A percentile compares a stretch with the other conserved stretches of the same genome.
Evolutionary conservation across 2,113 vertebrate species (phyloP).

Genomic region (Orthonyx spaldingii): DNA sequence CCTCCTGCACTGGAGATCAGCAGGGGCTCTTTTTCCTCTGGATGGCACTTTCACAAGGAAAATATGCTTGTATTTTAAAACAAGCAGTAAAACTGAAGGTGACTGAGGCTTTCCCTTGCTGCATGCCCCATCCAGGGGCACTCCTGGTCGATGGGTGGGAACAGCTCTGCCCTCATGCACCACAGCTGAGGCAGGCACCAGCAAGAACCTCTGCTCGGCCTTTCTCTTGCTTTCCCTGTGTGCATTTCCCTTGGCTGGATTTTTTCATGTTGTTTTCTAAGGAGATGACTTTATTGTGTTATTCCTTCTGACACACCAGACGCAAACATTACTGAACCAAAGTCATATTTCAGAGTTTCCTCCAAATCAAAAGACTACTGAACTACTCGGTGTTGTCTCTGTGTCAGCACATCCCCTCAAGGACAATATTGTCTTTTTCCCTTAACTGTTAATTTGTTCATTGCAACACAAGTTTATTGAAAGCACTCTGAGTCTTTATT

Average conservation of each 20-base stretch:
- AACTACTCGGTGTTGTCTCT: constrained; percentile 17
- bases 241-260: background rate
- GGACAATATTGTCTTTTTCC: constrained; percentile 14
- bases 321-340: background rate
- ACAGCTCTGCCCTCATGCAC: fast-evolving
- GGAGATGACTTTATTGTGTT: background rate
- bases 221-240: background rate
- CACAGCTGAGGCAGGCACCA: background rate
- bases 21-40: background rate
- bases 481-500: constrained; percentile 41
- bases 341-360: background rate
- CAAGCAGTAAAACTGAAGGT: background rate
- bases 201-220: background rate
- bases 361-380: constrained; percentile 5
- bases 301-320: background rate
- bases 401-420: background rate
- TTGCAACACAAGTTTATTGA: constrained; percentile 32
- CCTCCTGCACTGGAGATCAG: background rate
- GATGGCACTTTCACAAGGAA: background rate
- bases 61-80: background rate
- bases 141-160: fast-evolving
- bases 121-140: fast-evolving
- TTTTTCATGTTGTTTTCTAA: background rate
- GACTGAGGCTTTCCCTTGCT: background rate
- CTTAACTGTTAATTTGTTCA: constrained; percentile 45